Evolutionary conservation across 2,113 vertebrate genomes (phyloP).

Genomic region (Antigone vipio): DNA sequence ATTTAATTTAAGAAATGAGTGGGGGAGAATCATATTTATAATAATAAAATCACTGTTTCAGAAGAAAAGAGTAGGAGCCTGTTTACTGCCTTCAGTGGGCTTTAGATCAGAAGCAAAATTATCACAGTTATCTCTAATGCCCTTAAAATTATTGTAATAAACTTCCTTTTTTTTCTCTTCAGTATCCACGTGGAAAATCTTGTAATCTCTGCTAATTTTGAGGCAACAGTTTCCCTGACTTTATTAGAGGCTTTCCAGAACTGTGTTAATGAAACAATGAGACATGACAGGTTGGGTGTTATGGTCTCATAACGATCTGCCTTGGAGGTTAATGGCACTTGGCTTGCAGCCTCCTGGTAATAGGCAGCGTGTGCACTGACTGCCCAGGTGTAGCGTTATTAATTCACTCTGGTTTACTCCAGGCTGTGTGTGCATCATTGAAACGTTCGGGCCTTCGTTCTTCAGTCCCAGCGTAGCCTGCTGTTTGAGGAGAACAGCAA

Average conservation of each 20-base stretch:
- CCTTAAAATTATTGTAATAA: constrained; percentile 51
- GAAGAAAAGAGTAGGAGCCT: constrained; percentile 39
- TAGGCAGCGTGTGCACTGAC: background rate
- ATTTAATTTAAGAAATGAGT: constrained; percentile 57
- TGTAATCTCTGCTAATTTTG: constrained; percentile 61
- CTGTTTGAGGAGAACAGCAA: background rate
- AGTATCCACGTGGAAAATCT: constrained; percentile 31
- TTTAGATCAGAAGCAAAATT: constrained; percentile 61
- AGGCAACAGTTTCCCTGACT: constrained; percentile 43
- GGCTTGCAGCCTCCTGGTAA: background rate
- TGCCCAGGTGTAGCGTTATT: background rate
- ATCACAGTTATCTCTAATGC: constrained; percentile 56
- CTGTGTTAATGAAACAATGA: constrained; percentile 65
- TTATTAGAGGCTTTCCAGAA: constrained; percentile 62
- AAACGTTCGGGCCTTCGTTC: background rate
- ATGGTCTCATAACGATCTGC: constrained; percentile 40
- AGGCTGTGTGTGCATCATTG: background rate
- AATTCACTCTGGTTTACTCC: background rate
- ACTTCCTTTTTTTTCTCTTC: constrained; percentile 52
- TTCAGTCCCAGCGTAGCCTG: background rate
- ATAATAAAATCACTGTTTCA: constrained; percentile 70
- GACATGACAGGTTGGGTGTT: constrained; percentile 55
- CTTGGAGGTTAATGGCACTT: constrained; percentile 64
- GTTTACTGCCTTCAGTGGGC: constrained; percentile 29
- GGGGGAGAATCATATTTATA: constrained; percentile 60